Conservation (phyloP, 1,140 invertebrate genomes). For the Hydropsyche tenuis region DNA sequence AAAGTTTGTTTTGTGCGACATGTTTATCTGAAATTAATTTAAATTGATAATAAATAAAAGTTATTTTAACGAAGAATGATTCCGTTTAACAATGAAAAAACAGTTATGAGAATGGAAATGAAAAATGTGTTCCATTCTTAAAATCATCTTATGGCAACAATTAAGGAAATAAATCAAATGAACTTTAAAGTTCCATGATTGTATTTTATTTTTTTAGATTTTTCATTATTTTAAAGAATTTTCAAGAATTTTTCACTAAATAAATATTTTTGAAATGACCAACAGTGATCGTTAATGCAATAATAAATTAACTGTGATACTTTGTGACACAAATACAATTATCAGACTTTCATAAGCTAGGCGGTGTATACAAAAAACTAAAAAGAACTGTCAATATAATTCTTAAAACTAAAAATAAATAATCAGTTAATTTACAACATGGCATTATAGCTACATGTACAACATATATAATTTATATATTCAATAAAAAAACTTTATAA, state of each 20-base stretch:
- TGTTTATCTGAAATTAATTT: too few relatives aligned
- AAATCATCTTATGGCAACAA: conserved; percentile 36
- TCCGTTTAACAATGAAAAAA: too few relatives aligned
- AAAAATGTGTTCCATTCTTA: conserved; percentile 1
- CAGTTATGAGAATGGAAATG: too few relatives aligned
- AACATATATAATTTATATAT: not conserved
- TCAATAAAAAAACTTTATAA: conserved; percentile 10
- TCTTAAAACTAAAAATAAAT: conserved; percentile 44
- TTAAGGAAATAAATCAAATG: conserved; percentile 20
- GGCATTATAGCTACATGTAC: conserved; percentile 43
- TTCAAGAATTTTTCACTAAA: not conserved
- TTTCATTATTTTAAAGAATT: conserved; percentile 5
- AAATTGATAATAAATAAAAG: too few relatives aligned
- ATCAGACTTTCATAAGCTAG: conserved; percentile 1
- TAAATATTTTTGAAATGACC: not conserved
- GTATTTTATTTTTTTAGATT: not conserved
- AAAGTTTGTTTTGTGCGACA: too few relatives aligned
- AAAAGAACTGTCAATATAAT: not conserved
- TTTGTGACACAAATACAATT: not conserved
- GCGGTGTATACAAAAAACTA: not conserved
- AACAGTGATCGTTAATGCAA: not conserved
- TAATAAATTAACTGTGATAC: not conserved
- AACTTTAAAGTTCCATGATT: not conserved
- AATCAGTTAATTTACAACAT: conserved; percentile 45
- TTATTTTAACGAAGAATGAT: too few relatives aligned